phyloP scores from a whole-genome alignment of 1,140 invertebrate species.

The Ctenoplectra terminalis region DNA sequence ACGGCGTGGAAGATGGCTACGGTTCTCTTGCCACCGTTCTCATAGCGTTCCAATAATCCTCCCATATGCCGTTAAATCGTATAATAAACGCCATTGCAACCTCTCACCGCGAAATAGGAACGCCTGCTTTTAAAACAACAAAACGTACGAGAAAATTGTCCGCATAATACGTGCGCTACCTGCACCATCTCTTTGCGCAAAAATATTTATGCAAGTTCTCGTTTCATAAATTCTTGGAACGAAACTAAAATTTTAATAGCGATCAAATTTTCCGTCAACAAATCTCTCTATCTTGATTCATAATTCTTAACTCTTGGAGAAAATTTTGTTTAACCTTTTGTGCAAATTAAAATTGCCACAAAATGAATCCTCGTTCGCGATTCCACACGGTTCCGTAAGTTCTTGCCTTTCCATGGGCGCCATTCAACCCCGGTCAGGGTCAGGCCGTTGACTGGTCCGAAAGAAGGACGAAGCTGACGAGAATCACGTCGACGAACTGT shows the following conservation, averaged over 20 bases:
- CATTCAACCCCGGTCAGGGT: background rate
- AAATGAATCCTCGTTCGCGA: conserved; percentile 33
- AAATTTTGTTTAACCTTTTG: background rate
- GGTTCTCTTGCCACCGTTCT: conserved; percentile 10
- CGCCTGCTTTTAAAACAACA: too few species aligned
- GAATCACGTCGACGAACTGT: conserved; percentile 44
- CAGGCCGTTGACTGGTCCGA: background rate
- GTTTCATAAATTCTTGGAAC: too few species aligned
- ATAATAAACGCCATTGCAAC: conserved; percentile 51
- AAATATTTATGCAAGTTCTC: too few species aligned
- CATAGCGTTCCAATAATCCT: conserved; percentile 52
- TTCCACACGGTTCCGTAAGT: conserved; percentile 20
- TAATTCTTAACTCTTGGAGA: too few species aligned
- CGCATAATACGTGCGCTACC: background rate
- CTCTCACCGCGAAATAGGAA: background rate
- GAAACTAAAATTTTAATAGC: too few species aligned
- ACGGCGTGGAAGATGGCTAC: conserved; percentile 32
- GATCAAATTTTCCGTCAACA: too few species aligned
- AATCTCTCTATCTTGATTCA: too few species aligned
- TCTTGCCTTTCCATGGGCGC: conserved; percentile 11
- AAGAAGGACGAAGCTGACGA: conserved; percentile 13
- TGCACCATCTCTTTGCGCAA: too few species aligned
- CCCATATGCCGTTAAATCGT: conserved; percentile 55
- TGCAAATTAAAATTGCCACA: too few species aligned
- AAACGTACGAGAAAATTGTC: background rate